A percentile compares a stretch with the other conserved stretches of the same genome.
Evolutionary conservation across 2,113 vertebrate genomes (phyloP).

Genomic region (Ictalurus furcatus): DNA sequence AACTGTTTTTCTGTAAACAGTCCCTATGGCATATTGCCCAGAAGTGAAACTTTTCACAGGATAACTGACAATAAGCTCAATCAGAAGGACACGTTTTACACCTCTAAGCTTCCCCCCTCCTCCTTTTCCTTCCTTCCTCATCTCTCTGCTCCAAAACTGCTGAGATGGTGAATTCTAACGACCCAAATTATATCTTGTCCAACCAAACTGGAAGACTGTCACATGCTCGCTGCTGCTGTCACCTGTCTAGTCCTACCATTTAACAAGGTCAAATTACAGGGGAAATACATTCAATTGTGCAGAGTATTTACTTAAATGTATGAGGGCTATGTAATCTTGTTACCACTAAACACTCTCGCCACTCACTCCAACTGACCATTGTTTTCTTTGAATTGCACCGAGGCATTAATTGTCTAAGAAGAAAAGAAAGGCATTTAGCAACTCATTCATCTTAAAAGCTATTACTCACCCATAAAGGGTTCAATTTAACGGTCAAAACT

Average conservation of each 20-base stretch:
- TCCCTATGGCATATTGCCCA: conserved; percentile 18
- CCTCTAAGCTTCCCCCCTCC: neutral
- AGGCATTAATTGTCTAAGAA: neutral
- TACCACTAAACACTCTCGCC: neutral
- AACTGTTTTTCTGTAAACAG: conserved; percentile 34
- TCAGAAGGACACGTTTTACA: neutral
- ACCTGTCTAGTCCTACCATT: conserved; percentile 7
- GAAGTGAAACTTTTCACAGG: conserved; percentile 30
- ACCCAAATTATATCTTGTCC: conserved; percentile 13
- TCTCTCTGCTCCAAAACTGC: conserved; percentile 15
- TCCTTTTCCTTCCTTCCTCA: conserved; percentile 32
- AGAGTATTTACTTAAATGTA: neutral
- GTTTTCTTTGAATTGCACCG: neutral
- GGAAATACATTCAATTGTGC: neutral
- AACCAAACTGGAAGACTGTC: conserved; percentile 13
- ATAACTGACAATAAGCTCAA: neutral
- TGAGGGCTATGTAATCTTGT: neutral
- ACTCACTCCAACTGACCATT: neutral
- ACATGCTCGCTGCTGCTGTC: conserved; percentile 31
- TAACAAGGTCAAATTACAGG: neutral
- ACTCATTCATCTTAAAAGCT: neutral
- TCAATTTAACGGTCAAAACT: neutral
- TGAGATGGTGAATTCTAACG: neutral
- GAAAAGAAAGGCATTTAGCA: neutral
- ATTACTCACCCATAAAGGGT: neutral